phyloP scores from a whole-genome alignment of 2,888 invertebrate genomes.

The Lydus trimaculatus region DNA sequence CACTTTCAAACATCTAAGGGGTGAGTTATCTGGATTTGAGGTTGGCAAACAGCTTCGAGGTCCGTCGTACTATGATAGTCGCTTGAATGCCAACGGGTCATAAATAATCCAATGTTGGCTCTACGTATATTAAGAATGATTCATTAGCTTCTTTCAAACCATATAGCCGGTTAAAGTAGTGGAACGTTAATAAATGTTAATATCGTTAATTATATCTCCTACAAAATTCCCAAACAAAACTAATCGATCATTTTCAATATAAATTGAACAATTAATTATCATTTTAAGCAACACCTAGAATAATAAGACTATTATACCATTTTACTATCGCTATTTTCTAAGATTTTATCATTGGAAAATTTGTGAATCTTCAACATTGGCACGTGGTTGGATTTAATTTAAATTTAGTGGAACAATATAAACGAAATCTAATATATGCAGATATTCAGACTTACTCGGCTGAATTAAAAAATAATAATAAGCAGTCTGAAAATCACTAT shows the following conservation, averaged over 20 bases:
- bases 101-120: slow-evolving; percentile 33
- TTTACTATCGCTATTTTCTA: no score
- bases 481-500: slow-evolving; percentile 12
- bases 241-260: slow-evolving; percentile 33
- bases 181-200: slow-evolving; percentile 34
- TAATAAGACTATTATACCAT: no score
- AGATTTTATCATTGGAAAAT: not conserved
- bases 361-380: not conserved
- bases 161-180: slow-evolving; percentile 22
- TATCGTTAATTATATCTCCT: slow-evolving; percentile 31
- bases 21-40: slow-evolving; percentile 32
- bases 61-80: slow-evolving; percentile 33
- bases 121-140: slow-evolving; percentile 34
- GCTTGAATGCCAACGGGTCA: slow-evolving; percentile 32
- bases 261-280: slow-evolving; percentile 2
- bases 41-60: slow-evolving; percentile 33
- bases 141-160: slow-evolving; percentile 32
- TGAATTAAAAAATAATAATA: slow-evolving; percentile 13
- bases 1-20: slow-evolving; percentile 30
- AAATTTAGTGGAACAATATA: not conserved
- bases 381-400: not conserved
- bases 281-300: not conserved
- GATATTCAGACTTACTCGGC: not conserved
- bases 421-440: not conserved
- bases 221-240: slow-evolving; percentile 21